Conservation (phyloP, 1,140 invertebrate species). For the Temnothorax curvispinosus region DNA sequence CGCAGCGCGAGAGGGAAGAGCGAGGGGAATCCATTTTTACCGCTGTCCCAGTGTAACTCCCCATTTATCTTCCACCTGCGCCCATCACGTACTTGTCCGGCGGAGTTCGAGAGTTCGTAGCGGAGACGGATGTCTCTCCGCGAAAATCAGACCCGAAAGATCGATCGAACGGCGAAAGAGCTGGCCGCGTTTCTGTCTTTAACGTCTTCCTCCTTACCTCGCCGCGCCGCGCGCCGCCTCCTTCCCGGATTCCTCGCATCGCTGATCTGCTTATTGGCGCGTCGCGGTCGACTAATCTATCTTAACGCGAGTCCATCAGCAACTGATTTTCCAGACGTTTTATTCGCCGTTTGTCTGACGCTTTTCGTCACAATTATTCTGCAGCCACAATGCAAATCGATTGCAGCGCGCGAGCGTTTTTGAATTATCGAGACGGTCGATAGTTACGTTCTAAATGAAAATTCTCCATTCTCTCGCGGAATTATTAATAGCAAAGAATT, state of each 20-base stretch:
- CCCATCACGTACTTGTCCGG: conserved; percentile 65
- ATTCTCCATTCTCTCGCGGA: not conserved
- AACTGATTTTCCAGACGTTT: conserved; percentile 40
- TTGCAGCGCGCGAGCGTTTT: not conserved
- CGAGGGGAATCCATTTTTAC: conserved; percentile 53
- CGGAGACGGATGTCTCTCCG: conserved; percentile 59
- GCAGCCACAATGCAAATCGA: not conserved
- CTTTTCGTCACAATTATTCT: not conserved
- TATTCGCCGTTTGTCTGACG: not conserved
- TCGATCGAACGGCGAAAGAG: conserved; percentile 58
- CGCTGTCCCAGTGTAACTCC: conserved; percentile 58
- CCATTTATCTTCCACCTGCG: conserved; percentile 64
- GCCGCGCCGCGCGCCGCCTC: not conserved
- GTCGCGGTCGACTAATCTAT: conserved; percentile 42
- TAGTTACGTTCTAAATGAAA: not conserved
- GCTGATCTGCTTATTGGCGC: conserved; percentile 53
- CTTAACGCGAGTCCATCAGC: conserved; percentile 26
- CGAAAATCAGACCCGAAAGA: conserved; percentile 60
- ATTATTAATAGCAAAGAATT: not conserved
- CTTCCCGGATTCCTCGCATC: conserved; percentile 42
- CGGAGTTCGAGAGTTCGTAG: conserved; percentile 59
- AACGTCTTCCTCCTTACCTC: conserved; percentile 4
- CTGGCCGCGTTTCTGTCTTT: conserved; percentile 53
- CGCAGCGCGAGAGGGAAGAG: not conserved
- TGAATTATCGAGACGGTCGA: too few relatives aligned